These are phyloP conservation scores for Gymnoscopelus microlampas DNA, from an alignment of 2,797 vertebrate genomes.

Conservation along the genomic window DNA sequence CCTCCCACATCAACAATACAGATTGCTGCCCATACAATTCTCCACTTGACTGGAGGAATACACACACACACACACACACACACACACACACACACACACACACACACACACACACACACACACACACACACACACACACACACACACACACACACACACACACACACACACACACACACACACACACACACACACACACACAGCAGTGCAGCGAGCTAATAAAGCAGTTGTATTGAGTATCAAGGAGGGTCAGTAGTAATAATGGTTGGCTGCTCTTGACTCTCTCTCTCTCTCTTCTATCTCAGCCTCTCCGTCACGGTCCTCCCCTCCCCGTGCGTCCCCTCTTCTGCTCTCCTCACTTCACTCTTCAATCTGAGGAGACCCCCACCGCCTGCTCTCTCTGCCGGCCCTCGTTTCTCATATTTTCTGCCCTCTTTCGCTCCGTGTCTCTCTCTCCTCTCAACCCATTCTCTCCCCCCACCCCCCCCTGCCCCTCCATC, in stretches of 20 bases:
- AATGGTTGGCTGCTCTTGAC: constrained; percentile 72
- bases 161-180: constrained; percentile 9
- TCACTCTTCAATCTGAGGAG: constrained; percentile 63
- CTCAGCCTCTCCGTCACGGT: constrained; percentile 9
- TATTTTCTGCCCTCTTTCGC: constrained; percentile 8
- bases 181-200: not conserved
- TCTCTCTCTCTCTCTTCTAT: constrained; percentile 47
- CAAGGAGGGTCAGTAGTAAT: constrained; percentile 77
- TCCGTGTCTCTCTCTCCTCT: not conserved
- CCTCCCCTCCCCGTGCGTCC: constrained; percentile 1
- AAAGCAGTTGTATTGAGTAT: constrained; percentile 74
- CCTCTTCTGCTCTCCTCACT: constrained; percentile 69
- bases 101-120: not conserved
- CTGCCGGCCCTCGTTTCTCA: too few species aligned
- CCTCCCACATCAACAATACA: constrained; percentile 9
- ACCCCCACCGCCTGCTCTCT: too few species aligned
- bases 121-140: constrained; percentile 19
- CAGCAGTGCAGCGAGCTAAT: constrained; percentile 59
- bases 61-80: constrained; percentile 11
- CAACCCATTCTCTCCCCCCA: not conserved
- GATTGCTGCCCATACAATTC: constrained; percentile 39
- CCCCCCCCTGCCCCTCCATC: constrained; percentile 16
- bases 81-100: not conserved
- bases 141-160: not conserved
- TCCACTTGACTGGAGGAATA: constrained; percentile 38